Conservation (phyloP, 1,140 invertebrate species). For the Anastrepha ludens region DNA sequence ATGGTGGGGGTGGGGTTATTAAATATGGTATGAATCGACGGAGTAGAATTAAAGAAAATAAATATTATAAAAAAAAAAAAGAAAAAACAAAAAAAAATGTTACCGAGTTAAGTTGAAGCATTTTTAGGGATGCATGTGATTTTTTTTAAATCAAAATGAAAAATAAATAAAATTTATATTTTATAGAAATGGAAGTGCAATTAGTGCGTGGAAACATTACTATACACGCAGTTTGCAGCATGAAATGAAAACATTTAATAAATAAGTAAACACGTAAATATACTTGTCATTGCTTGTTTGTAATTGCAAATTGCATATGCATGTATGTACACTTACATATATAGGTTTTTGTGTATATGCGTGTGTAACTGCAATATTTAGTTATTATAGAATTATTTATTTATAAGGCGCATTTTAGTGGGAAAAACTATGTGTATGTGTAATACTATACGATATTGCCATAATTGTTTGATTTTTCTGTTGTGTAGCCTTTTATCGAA, state of each 20-base stretch:
- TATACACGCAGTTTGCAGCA: too few relatives aligned
- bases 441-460: conserved; percentile 56
- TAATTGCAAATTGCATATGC: not conserved
- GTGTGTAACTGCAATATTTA: conserved; percentile 45
- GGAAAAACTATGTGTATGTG: conserved; percentile 2
- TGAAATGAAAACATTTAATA: too few relatives aligned
- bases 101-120: not conserved
- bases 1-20: not conserved
- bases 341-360: not conserved
- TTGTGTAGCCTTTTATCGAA: not conserved
- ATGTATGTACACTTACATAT: not conserved
- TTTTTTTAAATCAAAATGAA: conserved; percentile 45
- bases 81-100: not conserved
- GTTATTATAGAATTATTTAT: conserved; percentile 32
- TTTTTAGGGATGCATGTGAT: conserved; percentile 29
- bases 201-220: not conserved
- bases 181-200: not conserved
- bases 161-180: not conserved
- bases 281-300: too few relatives aligned
- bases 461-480: conserved; percentile 34
- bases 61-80: conserved; percentile 59
- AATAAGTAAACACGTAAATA: too few relatives aligned
- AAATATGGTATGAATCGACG: not conserved
- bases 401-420: conserved; percentile 30
- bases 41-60: not conserved